phyloP scores from a whole-genome alignment of 2,113 vertebrate genomes.

The Guaruba guarouba region DNA sequence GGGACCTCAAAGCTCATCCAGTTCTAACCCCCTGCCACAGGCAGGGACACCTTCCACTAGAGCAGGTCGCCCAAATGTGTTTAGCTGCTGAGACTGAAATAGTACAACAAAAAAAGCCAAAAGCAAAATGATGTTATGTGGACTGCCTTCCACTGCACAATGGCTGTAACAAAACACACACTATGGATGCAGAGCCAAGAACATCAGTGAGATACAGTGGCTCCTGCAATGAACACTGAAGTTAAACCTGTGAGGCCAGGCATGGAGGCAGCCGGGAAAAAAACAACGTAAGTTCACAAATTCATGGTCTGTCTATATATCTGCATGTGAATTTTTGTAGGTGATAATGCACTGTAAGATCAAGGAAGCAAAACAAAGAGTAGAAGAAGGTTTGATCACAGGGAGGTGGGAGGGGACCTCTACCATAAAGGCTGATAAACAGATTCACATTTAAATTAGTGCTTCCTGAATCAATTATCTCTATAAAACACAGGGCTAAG shows the following conservation, averaged over 20 bases:
- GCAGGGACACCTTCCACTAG: background rate
- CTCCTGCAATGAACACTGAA: rapidly evolving
- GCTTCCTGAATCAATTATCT: background rate
- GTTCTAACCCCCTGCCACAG: background rate
- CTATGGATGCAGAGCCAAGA: rapidly evolving
- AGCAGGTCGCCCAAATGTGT: background rate
- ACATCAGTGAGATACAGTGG: rapidly evolving
- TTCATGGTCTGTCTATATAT: rapidly evolving
- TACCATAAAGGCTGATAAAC: background rate
- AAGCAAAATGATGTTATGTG: background rate
- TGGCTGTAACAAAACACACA: background rate
- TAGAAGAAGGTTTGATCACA: background rate
- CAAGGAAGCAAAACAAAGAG: background rate
- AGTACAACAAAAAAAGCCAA: background rate
- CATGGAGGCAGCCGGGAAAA: too few relatives aligned
- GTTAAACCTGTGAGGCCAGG: background rate
- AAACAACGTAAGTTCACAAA: background rate
- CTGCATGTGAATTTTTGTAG: rapidly evolving
- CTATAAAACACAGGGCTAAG: background rate
- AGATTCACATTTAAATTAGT: background rate
- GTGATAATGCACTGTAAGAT: rapidly evolving
- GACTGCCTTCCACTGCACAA: background rate
- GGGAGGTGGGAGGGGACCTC: background rate
- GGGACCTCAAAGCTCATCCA: background rate
- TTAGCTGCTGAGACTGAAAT: background rate